A percentile compares a stretch with the other conserved stretches of the same genome.
Evolutionary conservation across 2,113 vertebrate genomes (phyloP).

Genomic region (Orycteropus afer): DNA sequence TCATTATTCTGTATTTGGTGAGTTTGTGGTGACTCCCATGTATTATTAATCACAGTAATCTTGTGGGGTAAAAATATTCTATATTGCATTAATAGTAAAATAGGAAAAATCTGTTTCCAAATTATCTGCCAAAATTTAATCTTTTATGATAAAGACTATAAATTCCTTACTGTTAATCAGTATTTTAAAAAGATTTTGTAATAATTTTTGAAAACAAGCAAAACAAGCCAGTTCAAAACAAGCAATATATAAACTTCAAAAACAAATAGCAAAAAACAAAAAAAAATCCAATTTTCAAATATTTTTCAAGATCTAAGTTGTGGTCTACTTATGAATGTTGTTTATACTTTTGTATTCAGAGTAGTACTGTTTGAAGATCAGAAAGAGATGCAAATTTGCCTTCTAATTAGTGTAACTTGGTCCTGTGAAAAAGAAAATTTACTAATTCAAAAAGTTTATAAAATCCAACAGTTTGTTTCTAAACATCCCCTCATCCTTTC

Average conservation of each 20-base stretch:
- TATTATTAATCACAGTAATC: background rate
- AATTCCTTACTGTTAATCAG: background rate
- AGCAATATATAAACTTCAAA: background rate
- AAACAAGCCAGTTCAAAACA: background rate
- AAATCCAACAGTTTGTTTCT: background rate
- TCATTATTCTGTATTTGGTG: conserved; percentile 24
- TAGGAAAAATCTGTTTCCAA: background rate
- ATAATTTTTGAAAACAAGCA: conserved; percentile 24
- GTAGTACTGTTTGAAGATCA: background rate
- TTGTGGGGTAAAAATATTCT: background rate
- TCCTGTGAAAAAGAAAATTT: background rate
- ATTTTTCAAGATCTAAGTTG: background rate
- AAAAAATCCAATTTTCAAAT: background rate
- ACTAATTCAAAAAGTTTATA: background rate
- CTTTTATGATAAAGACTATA: background rate
- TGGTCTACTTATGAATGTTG: background rate
- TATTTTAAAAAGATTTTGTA: background rate
- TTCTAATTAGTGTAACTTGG: background rate
- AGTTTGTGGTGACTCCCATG: background rate
- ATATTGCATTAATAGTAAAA: background rate
- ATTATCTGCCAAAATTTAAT: background rate
- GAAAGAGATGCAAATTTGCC: background rate
- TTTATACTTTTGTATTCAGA: background rate
- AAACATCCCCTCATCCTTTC: background rate
- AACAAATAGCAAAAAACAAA: background rate